phyloP scores from a whole-genome alignment of 2,113 vertebrate genomes.

The Pithys albifrons region DNA sequence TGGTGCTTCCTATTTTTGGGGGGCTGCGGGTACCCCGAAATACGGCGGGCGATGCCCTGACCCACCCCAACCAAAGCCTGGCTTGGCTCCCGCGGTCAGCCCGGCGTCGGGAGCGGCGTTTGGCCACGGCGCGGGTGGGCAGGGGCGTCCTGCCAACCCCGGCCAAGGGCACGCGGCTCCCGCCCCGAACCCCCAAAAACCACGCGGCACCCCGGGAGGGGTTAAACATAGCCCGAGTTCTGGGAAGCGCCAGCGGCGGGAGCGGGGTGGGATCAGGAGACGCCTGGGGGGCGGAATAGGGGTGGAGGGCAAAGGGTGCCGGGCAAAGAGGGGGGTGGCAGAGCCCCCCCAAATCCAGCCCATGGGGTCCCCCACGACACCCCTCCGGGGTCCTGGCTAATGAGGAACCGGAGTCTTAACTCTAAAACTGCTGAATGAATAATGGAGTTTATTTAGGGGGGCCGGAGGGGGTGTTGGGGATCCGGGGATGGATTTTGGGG shows the following conservation, averaged over 20 bases:
- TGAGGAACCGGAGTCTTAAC: not conserved
- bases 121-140: not conserved
- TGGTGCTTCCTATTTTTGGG: not conserved
- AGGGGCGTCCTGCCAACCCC: not conserved
- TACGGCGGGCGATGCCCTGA: accelerated
- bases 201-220: not conserved
- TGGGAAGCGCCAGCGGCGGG: not conserved
- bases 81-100: not conserved
- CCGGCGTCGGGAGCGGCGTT: not conserved
- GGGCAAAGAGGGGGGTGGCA: not conserved
- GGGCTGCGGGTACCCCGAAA: not conserved
- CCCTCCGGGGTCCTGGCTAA: not conserved
- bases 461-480: not conserved
- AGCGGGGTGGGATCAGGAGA: not conserved
- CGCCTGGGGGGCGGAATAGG: not conserved
- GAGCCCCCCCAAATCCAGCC: not conserved
- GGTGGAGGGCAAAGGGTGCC: no score
- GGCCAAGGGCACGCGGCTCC: not conserved
- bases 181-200: not conserved
- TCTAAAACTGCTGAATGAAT: not conserved
- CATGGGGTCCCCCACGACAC: accelerated
- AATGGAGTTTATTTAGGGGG: not conserved
- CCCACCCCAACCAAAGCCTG: no score
- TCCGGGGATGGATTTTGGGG: not conserved
- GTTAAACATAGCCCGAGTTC: conserved; percentile 14